Evolutionary conservation across 2,888 invertebrate species (phyloP).

Genomic region (Carcina quercana): DNA sequence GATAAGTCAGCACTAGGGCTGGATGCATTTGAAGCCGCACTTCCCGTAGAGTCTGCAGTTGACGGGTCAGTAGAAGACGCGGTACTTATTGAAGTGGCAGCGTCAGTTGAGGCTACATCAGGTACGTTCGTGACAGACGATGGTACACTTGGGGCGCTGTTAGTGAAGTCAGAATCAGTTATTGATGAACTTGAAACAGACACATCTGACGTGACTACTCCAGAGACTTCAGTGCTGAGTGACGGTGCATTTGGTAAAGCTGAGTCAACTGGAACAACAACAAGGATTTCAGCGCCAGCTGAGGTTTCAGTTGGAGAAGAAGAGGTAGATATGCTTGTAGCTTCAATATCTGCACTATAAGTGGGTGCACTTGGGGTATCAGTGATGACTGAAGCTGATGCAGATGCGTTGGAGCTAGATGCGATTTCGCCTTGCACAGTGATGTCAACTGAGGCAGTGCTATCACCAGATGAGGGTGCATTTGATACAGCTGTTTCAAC

Average conservation of each 20-base stretch:
- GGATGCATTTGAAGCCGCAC: neutral
- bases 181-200: neutral
- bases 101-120: neutral
- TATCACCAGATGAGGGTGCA: conserved; percentile 2
- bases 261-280: neutral
- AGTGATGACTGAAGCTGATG: neutral
- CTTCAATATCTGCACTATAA: conserved; percentile 1
- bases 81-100: neutral
- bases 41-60: neutral
- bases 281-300: neutral
- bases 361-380: neutral
- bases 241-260: conserved; percentile 4
- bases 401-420: neutral
- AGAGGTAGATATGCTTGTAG: no score
- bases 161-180: neutral
- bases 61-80: neutral
- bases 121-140: neutral
- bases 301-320: neutral
- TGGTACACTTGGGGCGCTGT: neutral
- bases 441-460: conserved; percentile 2
- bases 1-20: neutral
- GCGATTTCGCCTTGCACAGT: no score
- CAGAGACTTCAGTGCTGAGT: neutral
- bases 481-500: neutral
- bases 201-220: no score